Evolutionary conservation across 2,113 vertebrate species (phyloP).

Genomic region (Jaculus jaculus): DNA sequence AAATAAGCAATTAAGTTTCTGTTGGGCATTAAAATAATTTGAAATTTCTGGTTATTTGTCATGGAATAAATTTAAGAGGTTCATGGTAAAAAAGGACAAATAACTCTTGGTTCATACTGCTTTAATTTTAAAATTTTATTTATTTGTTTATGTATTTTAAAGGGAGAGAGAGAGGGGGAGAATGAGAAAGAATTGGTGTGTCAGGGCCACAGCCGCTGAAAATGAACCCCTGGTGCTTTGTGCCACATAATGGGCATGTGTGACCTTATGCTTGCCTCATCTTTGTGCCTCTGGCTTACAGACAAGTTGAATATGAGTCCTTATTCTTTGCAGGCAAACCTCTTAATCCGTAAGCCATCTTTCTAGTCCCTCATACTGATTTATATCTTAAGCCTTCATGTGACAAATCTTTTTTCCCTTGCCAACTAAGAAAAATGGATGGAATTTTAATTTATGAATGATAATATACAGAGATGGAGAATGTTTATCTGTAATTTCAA

Average conservation of each 20-base stretch:
- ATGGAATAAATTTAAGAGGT: background rate
- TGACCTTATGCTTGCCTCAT: too few relatives aligned
- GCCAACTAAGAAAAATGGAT: background rate
- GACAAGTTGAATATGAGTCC: too few relatives aligned
- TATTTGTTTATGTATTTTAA: background rate
- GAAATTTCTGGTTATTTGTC: background rate
- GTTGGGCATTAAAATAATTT: background rate
- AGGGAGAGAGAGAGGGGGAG: too few relatives aligned
- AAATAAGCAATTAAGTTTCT: background rate
- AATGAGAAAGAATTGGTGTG: too few relatives aligned
- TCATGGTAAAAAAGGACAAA: background rate
- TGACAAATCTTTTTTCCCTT: background rate
- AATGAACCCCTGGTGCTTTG: too few relatives aligned
- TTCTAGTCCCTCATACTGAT: background rate
- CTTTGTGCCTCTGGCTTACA: too few relatives aligned
- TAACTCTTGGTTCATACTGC: background rate
- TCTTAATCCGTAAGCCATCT: too few relatives aligned
- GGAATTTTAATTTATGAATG: slow-evolving; percentile 16
- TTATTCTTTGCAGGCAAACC: too few relatives aligned
- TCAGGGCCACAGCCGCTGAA: too few relatives aligned
- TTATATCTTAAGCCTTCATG: background rate
- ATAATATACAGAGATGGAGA: background rate
- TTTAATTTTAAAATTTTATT: background rate
- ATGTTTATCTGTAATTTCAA: background rate
- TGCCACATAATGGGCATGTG: too few relatives aligned